Percentiles rank a stretch among this genome's conserved stretches.
Conservation (phyloP, 2,888 invertebrate genomes). For the Drosophila atroscutellata region DNA sequence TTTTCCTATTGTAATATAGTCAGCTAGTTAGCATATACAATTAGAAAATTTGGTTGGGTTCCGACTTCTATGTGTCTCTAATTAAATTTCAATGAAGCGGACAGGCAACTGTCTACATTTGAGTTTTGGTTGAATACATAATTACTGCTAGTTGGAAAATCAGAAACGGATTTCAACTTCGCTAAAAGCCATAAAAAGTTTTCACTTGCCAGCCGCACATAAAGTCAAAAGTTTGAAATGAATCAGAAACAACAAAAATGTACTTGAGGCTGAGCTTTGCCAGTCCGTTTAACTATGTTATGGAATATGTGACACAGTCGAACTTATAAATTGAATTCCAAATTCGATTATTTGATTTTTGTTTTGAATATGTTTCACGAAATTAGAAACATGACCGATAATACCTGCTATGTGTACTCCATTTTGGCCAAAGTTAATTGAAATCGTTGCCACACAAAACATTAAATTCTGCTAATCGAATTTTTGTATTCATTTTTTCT, state of each 20-base stretch:
- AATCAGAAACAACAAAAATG: neutral
- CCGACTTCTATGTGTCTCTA: neutral
- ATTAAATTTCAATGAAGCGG: neutral
- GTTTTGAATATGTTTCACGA: neutral
- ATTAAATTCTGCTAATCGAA: conserved; percentile 40
- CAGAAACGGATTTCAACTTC: conserved; percentile 17
- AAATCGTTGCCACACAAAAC: conserved; percentile 59
- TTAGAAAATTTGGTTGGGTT: neutral
- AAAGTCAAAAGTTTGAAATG: conserved; percentile 5
- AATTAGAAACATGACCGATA: conserved; percentile 8
- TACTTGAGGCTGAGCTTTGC: neutral
- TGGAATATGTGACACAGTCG: neutral
- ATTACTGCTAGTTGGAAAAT: conserved; percentile 11
- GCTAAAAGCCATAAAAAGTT: conserved; percentile 23
- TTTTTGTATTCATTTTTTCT: conserved; percentile 8
- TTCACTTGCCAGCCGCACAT: conserved; percentile 6
- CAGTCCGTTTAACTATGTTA: neutral
- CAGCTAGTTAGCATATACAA: neutral
- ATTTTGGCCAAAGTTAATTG: conserved; percentile 56
- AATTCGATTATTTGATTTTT: neutral
- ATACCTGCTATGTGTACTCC: conserved; percentile 28
- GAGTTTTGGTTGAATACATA: neutral
- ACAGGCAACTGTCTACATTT: neutral
- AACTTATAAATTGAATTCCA: neutral
- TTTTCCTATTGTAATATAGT: neutral